Evolutionary conservation across 2,113 vertebrate species (phyloP), one percentile per base, ranked within the genome.

Genomic region (Bufo gargarizans): DNA sequence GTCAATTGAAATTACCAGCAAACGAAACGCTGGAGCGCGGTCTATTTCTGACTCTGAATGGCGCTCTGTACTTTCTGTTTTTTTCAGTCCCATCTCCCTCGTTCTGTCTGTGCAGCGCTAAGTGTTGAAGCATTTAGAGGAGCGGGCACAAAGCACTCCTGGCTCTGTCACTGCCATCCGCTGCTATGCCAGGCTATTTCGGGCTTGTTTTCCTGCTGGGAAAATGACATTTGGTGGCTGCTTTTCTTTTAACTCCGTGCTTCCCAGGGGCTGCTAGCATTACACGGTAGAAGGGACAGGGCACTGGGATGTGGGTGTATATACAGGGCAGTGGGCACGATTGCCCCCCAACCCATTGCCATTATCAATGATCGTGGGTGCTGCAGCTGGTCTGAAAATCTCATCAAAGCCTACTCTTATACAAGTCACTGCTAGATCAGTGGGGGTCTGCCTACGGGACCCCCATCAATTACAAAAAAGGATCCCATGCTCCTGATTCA

Each of bases 1-100:
- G 90, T 91, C 89, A 47, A 92, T 89, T 90, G 61, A 92, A 92
- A 92, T 91, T 90, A 89, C 91, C 9, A 56, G 17, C 88, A 87
- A 89, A 91, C 53, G 91, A 90, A 90, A 82, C 0, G 0, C 84
- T 86, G 91, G 91, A 89, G 0, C 72, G 3, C 11, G 61, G 0
- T 89, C 90, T 78, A 80, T 91, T 91, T 87, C 90, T 65, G 87
- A 86, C 86, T 59, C 86, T 91, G 89, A 0, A 1, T 6, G 0
- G 83, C 86, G 55, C 4, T 0, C 88, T 91, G 80, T 90, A 53
- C 85, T 84, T 85, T 71, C 78, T 14, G 84, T 77, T 90, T 84
- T 53, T 71, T 14, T 17, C 91, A n/a, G 88, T 80, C 88, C 56
- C 89, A 16, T 56, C 90, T 89, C 20, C 20, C 6, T 22, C 78